Evolutionary conservation across 2,113 vertebrate genomes (phyloP), one percentile per base, ranked within the genome.

Genomic region (Brienomyrus brachyistius): DNA sequence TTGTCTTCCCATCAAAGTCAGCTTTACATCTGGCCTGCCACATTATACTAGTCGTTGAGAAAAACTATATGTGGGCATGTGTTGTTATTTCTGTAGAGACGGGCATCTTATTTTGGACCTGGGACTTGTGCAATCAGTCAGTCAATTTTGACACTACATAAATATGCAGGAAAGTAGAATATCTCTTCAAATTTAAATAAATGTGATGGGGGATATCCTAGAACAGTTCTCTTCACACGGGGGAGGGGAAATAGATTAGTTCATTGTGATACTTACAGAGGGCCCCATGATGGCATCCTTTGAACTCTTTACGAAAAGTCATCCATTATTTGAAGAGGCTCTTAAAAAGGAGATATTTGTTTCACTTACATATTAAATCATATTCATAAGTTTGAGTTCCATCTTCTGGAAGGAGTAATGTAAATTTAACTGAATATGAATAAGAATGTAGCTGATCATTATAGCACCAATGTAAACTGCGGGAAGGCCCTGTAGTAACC

Each of bases 321-420:
- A 89, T 89, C 48, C 88, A 89, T 89, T 89, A 89, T 89, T 45
- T 17, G 9, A 50, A 52, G 47, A 80, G 23, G n/a, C 66, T 52
- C 5, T 89, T 17, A 86, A 86, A 86, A 88, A 47, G 59, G 27
- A 66, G 43, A 50, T 74, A 45, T 88, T 27, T 27, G 47, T 74
- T 21, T 77, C 70, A 54, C 48, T 27, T n/a, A 82, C 27, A 80
- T 80, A 54, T 52, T 52, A 52, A 52, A 43, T 82, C 3, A 17
- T 52, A 43, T 77, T 51, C 17, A 52, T 48, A 17, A 40, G n/a
- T 19, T 80, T 27, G 7, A 51, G 27, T 3, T 31, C 31, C 50
- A 35, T 45, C 59, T 88, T 74, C 59, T 74, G 21, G n/a, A 51
- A 48, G 43, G 35, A 77, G 31, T 40, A 77, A 77, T 77, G 35